phyloP scores from a whole-genome alignment of 1,140 invertebrate genomes.

The Saccostrea cuccullata region DNA sequence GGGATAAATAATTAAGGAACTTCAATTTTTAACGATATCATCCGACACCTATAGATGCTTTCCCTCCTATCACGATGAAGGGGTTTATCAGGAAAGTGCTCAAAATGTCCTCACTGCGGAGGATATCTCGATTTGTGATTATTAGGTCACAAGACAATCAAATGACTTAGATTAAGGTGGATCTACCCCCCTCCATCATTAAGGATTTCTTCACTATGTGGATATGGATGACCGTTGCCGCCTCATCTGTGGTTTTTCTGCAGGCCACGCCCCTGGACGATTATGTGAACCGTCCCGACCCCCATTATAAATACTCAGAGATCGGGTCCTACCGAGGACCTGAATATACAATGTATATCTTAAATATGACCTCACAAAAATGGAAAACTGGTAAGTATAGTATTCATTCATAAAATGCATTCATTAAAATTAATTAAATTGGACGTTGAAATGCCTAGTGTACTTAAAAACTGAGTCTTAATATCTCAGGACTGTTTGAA shows the following conservation, averaged over 20 bases:
- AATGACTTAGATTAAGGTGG: background rate
- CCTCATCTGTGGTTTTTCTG: background rate
- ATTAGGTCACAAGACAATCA: constrained; percentile 25
- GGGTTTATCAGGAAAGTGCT: background rate
- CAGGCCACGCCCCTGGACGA: constrained; percentile 66
- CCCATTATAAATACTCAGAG: constrained; percentile 63
- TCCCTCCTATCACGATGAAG: background rate
- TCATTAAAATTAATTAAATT: too few species aligned
- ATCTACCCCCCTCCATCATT: background rate
- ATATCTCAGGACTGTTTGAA: too few species aligned
- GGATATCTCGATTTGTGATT: background rate
- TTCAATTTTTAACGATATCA: too few species aligned
- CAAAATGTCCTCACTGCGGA: background rate
- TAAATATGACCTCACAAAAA: constrained; percentile 74
- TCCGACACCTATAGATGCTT: too few species aligned
- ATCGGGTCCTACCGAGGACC: constrained; percentile 57
- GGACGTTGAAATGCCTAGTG: too few species aligned
- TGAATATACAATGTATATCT: constrained; percentile 65
- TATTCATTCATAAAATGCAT: too few species aligned
- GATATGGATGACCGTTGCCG: background rate
- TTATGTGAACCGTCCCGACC: constrained; percentile 65
- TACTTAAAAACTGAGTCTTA: too few species aligned
- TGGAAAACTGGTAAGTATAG: constrained; percentile 68
- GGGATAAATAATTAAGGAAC: too few species aligned
- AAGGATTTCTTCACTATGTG: background rate